Evolutionary conservation across 2,888 invertebrate genomes (phyloP).

Genomic region (Drosophila melanosoma): DNA sequence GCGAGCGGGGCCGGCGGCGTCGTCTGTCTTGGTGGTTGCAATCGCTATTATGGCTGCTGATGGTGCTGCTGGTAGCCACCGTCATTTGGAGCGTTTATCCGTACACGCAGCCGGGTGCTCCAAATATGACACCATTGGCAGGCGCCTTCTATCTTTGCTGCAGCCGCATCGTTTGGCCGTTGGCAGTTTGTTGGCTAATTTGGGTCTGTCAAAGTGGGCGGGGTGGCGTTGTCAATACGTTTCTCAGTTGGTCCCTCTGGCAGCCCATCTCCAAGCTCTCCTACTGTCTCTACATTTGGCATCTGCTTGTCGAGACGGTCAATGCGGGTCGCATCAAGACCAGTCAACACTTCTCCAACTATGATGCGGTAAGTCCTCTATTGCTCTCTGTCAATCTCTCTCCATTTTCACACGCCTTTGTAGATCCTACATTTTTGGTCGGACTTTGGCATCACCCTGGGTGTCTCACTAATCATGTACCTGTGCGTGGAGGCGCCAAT

Average conservation of each 20-base stretch:
- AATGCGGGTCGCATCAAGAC: conserved; percentile 63
- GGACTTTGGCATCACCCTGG: conserved; percentile 78
- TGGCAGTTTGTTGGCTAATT: conserved; percentile 81
- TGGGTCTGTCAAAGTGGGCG: conserved; percentile 79
- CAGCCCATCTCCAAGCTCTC: conserved; percentile 79
- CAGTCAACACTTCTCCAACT: conserved; percentile 74
- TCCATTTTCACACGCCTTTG: neutral
- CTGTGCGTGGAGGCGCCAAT: conserved; percentile 50
- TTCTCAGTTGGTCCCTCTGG: conserved; percentile 80
- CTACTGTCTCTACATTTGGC: conserved; percentile 80
- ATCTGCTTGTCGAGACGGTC: conserved; percentile 69
- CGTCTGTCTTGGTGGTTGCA: conserved; percentile 31
- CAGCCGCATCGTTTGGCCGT: conserved; percentile 80
- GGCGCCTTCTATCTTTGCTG: conserved; percentile 54
- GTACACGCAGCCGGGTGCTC: conserved; percentile 34
- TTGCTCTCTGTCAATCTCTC: neutral
- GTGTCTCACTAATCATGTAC: conserved; percentile 46
- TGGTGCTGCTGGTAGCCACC: conserved; percentile 49
- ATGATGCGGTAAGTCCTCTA: conserved; percentile 65
- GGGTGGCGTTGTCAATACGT: conserved; percentile 72
- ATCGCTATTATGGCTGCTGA: conserved; percentile 60
- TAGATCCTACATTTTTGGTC: conserved; percentile 77
- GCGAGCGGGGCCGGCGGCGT: conserved; percentile 35
- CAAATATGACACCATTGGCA: conserved; percentile 38
- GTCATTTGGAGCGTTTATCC: conserved; percentile 71